A percentile compares a stretch with the other conserved stretches of the same genome.
These are phyloP conservation scores for Agriopis marginaria DNA, from an alignment of 2,888 invertebrate species.

Conservation along the genomic window DNA sequence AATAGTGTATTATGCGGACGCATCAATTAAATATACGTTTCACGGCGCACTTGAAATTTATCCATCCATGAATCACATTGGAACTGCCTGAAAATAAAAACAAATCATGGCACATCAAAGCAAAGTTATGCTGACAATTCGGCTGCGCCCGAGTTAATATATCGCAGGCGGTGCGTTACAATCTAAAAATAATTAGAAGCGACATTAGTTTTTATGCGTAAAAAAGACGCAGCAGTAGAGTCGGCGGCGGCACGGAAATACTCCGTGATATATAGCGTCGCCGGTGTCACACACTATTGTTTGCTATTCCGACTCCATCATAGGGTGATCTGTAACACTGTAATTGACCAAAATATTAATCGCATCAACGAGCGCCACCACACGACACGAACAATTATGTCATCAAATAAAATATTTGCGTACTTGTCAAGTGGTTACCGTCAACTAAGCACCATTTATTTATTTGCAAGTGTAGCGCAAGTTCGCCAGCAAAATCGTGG, in stretches of 20 bases:
- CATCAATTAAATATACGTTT: slow-evolving; percentile 79
- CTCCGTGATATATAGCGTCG: slow-evolving; percentile 77
- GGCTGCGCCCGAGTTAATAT: slow-evolving; percentile 81
- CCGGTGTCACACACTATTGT: slow-evolving; percentile 73
- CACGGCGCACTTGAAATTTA: slow-evolving; percentile 79
- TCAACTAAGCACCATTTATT: slow-evolving; percentile 50
- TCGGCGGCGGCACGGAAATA: slow-evolving; percentile 77
- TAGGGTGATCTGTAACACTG: slow-evolving; percentile 63
- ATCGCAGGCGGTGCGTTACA: slow-evolving; percentile 84
- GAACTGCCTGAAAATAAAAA: slow-evolving; percentile 82
- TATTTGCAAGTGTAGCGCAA: slow-evolving; percentile 58
- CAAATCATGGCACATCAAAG: slow-evolving; percentile 85
- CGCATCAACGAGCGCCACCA: neutral
- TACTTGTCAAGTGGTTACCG: slow-evolving; percentile 40
- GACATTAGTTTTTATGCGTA: slow-evolving; percentile 86
- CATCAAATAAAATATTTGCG: slow-evolving; percentile 41
- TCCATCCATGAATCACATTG: slow-evolving; percentile 81
- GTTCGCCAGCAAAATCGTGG: slow-evolving; percentile 59
- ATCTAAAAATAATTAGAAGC: slow-evolving; percentile 86
- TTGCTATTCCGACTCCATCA: slow-evolving; percentile 61
- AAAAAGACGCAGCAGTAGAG: slow-evolving; percentile 79
- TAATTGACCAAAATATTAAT: slow-evolving; percentile 3
- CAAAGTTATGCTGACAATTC: slow-evolving; percentile 85
- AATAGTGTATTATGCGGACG: slow-evolving; percentile 71
- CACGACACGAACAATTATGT: slow-evolving; percentile 33